Conservation (phyloP, 2,797 vertebrate genomes). For the Typhlichthys subterraneus region DNA sequence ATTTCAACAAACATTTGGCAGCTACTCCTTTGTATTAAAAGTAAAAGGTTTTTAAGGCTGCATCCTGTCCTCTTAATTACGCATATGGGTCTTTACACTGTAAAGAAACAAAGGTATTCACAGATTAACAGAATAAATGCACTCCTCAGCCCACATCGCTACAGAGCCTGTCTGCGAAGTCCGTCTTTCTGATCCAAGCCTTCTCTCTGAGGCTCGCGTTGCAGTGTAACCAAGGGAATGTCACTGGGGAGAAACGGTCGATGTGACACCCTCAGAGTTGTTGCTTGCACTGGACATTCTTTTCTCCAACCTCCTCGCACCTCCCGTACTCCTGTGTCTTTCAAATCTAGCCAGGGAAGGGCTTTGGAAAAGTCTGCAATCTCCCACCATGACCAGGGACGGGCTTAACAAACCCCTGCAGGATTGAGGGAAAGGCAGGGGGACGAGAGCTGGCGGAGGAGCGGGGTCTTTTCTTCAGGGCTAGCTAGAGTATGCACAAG, state of each 20-base stretch:
- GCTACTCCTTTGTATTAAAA: conserved; percentile 8
- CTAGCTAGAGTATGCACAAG: conserved; percentile 45
- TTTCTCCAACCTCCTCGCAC: conserved; percentile 55
- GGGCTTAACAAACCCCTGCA: conserved; percentile 72
- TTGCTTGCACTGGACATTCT: conserved; percentile 49
- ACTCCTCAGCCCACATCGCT: conserved; percentile 19
- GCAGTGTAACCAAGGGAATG: conserved; percentile 39
- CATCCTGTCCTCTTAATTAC: neutral
- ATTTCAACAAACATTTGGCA: conserved; percentile 8
- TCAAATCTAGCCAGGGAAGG: conserved; percentile 74
- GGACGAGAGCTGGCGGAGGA: conserved; percentile 54
- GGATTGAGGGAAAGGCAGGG: conserved; percentile 58
- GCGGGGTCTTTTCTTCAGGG: conserved; percentile 54
- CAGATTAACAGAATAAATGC: conserved; percentile 9
- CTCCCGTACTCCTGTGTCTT: conserved; percentile 65
- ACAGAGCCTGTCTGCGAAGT: neutral
- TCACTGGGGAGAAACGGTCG: conserved; percentile 14
- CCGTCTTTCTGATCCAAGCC: conserved; percentile 24
- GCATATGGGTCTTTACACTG: too few relatives aligned
- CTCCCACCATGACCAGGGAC: conserved; percentile 66
- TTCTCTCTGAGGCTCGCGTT: conserved; percentile 28
- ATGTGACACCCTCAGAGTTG: conserved; percentile 44
- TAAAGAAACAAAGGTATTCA: conserved; percentile 8
- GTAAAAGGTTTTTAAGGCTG: conserved; percentile 2
- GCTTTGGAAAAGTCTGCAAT: conserved; percentile 71